These are phyloP conservation scores for Zele albiditarsus DNA, from an alignment of 2,888 invertebrate genomes.

Conservation along the genomic window DNA sequence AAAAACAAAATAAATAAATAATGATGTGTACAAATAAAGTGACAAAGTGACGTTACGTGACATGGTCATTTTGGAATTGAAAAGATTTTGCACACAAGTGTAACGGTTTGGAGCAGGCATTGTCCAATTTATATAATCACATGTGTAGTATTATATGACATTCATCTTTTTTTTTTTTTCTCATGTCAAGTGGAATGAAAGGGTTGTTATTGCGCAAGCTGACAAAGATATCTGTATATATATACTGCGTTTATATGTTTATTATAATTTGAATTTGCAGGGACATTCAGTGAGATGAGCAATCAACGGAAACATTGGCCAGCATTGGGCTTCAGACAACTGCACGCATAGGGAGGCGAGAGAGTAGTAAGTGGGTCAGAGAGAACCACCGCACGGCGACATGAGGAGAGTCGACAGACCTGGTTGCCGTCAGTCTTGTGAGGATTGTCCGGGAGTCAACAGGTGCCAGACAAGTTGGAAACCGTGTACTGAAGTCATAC, in stretches of 20 bases:
- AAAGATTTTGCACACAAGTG: conserved; percentile 25
- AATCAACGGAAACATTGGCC: conserved; percentile 29
- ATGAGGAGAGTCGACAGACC: conserved; percentile 65
- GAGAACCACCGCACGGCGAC: conserved; percentile 68
- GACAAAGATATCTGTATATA: background rate
- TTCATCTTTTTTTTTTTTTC: background rate
- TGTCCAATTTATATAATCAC: conserved; percentile 32
- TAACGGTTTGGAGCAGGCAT: conserved; percentile 21
- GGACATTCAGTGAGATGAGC: conserved; percentile 19
- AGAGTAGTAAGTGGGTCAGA: conserved; percentile 67
- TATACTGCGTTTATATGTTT: background rate
- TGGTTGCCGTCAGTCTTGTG: conserved; percentile 68
- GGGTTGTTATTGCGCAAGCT: conserved; percentile 7
- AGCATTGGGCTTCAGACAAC: conserved; percentile 27
- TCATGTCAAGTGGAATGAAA: conserved; percentile 7
- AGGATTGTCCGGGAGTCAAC: conserved; percentile 72
- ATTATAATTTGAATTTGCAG: conserved; percentile 24
- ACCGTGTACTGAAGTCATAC: conserved; percentile 17
- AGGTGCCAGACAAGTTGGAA: conserved; percentile 60
- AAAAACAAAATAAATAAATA: conserved; percentile 4
- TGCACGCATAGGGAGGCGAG: conserved; percentile 41
- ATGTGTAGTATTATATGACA: conserved; percentile 8
- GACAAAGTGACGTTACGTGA: conserved; percentile 24
- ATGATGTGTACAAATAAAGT: conserved; percentile 1
- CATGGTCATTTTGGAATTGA: background rate